Base-by-base conservation (phyloP, 2,888 invertebrate species). In the Hypomecis punctinalis region DNA sequence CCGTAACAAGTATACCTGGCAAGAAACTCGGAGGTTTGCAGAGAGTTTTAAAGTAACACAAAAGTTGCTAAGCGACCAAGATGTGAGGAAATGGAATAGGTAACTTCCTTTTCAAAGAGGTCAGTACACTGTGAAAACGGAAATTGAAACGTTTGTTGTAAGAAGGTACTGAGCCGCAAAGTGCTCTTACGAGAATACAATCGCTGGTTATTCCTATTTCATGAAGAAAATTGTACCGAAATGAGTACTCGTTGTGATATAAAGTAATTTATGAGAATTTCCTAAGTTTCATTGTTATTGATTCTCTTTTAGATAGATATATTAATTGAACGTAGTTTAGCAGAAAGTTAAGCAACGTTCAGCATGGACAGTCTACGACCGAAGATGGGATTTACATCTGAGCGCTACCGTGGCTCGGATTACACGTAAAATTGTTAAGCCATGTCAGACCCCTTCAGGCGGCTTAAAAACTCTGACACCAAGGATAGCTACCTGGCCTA, bases 51-150 rank as follows among this genome's bases (percentile, higher is more conserved):
- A 56, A 39, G 56, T 47, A 56, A 56, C 47, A 47, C 56, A 56
- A 47, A 56, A 56, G 47, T 56, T 47, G 56, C 56, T 33, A 55
- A 55, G 55, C 46, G 36, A 46, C 47, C 39, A 36, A 46, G 36
- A 45, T 46, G 55, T 46, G 55, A 45, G 55, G 43, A 45, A 43
- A 55, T 46, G 35, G 45, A 55, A 45, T 13, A 45, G 37, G 45
- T 10, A 55, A 45, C 45, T 55, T 46, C 55, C 55, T 37, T 55
- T 55, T 45, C 37, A 46, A 55, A 55, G 55, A 13, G 46, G 11
- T 46, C 55, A 55, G 45, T 36, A 36, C 46, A 36, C 46, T 46
- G 40, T 54, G 36, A 36, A 45, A 45, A 45, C 45, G 37, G 23
- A 40, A 52, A 52, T 55, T 13, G 36, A 45, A 55, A 45, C 13